Evolutionary conservation across 2,797 vertebrate species (phyloP), one percentile per base, ranked within the genome.

Genomic region (Lateolabrax maculatus): DNA sequence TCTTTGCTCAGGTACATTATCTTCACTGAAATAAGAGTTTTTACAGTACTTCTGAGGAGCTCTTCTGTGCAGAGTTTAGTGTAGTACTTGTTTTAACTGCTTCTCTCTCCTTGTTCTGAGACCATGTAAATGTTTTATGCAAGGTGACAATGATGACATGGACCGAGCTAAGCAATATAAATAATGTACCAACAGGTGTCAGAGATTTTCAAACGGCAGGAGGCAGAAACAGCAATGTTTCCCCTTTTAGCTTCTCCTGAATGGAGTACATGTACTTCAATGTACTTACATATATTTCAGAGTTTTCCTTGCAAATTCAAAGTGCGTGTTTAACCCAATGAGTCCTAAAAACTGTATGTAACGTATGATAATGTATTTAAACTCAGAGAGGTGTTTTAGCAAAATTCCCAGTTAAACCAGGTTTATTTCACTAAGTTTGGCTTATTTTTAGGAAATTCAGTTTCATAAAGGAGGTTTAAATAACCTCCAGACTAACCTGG

Each of bases 151-250:
- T 18, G 41, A 62, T 52, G 25, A 75, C 76, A 63, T 2, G 21
- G 56, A 52, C 27, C 23, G 19, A 29, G 74, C 8, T 37, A 16
- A 56, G 71, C 43, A 5, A 49, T 1, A 68, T 78, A 21, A 84
- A 82, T 84, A 71, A 89, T 70, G 62, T 36, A 79, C 36, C 18
- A 64, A 55, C 39, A 31, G 41, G 53, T 60, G 41, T 60, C 36
- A 39, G 34, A 79, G 51, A 76, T 64, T 49, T 74, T 39, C 41
- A 41, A 8, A 60, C 4, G n/a, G 13, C 49, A 29, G 23, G 23
- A 43, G 25, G 43, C n/a, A 60, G 19, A 51, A 25, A 48, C 46
- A 2, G n/a, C 19, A 4, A 15, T 5, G 1, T 25, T 63, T 66
- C 46, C 9, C 1, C 37, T 74, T 41, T 66, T 16, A 57, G 44